These are phyloP conservation scores for Turritopsis rubra DNA, from an alignment of 30 jellyfish, hydroid and myxozoan species.

Conservation along the genomic window DNA sequence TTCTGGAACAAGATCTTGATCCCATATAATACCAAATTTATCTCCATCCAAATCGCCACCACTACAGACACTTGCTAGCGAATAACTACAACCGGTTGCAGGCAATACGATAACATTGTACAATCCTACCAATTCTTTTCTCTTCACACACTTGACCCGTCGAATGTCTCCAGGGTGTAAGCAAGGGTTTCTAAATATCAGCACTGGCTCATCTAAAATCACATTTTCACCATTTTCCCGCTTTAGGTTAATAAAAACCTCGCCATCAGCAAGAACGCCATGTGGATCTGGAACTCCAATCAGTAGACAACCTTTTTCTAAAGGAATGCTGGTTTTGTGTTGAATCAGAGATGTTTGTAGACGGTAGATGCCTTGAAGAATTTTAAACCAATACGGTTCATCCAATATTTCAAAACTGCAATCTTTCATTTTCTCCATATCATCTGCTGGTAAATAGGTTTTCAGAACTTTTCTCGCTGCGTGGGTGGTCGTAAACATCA, in stretches of 20 bases:
- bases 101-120: conserved; percentile 59
- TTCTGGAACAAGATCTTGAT: conserved; percentile 50
- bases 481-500: conserved; percentile 32
- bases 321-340: conserved; percentile 48
- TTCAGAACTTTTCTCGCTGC: conserved; percentile 44
- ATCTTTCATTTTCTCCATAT: conserved; percentile 22
- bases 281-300: conserved; percentile 76
- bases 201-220: conserved; percentile 37
- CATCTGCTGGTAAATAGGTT: conserved; percentile 35
- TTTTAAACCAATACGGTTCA: conserved; percentile 63
- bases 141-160: conserved; percentile 55
- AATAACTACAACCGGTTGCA: conserved; percentile 20
- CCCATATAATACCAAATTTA: conserved; percentile 73
- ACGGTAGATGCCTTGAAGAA: conserved; percentile 57
- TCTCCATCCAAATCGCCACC: conserved; percentile 97
- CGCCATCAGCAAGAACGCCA: conserved; percentile 52
- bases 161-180: conserved; percentile 84
- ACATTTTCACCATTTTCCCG: conserved; percentile 8
- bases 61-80: conserved; percentile 62
- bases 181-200: conserved; percentile 71
- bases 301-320: conserved; percentile 50
- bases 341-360: conserved; percentile 36
- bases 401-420: conserved; percentile 41
- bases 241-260: conserved; percentile 40
- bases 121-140: conserved; percentile 21